Evolutionary conservation across 2,797 vertebrate genomes (phyloP), one percentile per base, ranked within the genome.

Genomic region (Gymnothorax reevesii): DNA sequence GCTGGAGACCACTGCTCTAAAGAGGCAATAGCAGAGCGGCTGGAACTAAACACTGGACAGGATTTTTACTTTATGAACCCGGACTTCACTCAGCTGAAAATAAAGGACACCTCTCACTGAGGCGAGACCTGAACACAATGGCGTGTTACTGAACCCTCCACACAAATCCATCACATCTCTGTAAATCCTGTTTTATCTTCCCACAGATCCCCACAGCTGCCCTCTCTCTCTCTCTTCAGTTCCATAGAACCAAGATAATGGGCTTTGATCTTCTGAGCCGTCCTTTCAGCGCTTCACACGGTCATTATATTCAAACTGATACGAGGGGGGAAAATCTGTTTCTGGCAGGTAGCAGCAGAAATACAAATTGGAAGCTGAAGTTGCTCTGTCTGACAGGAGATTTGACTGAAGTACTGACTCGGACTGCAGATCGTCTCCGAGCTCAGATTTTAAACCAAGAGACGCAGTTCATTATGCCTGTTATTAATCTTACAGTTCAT

Each of bases 261-360:
- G 86, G 88, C 89, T 88, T 90, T 88, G 86, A 92, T 88, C 71
- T 89, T 84, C 88, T 87, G 33, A 88, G 86, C 86, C 82, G 88
- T 86, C 86, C 90, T 86, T 89, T 86, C 82, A 93, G 91, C 27
- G 87, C 90, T 90, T 92, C 89, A 90, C 90, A 88, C 73, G 83
- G 57, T 91, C 89, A 92, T 90, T 90, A 91, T 89, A 91, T 88
- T 90, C 86, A 88, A 90, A 92, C 88, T 88, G 27, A 49, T 49
- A 42, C 49, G 83, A 52, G 59, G 66, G 66, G 15, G 66, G 49
- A 4, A 64, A 27, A 83, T 59, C 82, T n/a, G 27, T 83, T 60
- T 62, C n/a, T 49, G 57, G 69, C n/a, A 22, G 25, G 15, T 62
- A 84, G 12, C 33, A 9, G 42, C 20, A 15, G 42, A 49, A 52